These are phyloP conservation scores for Cherax quadricarinatus DNA, from an alignment of 1,140 invertebrate genomes.

Conservation along the genomic window DNA sequence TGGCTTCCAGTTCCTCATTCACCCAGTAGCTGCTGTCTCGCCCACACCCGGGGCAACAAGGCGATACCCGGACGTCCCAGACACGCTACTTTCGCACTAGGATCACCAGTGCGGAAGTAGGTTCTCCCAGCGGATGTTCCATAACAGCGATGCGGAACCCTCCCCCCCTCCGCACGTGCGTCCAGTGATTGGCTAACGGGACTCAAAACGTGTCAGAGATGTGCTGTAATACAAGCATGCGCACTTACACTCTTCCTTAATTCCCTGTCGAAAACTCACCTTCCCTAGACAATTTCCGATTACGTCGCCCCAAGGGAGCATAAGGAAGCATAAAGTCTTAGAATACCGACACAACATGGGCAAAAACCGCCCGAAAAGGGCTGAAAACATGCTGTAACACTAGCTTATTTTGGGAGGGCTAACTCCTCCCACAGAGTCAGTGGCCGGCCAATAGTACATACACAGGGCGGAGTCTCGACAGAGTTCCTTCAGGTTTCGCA, in stretches of 20 bases:
- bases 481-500: not conserved
- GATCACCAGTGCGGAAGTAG: too few relatives aligned
- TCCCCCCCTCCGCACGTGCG: conserved; percentile 20
- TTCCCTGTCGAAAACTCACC: too few relatives aligned
- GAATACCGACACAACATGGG: too few relatives aligned
- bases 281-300: too few relatives aligned
- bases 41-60: not conserved
- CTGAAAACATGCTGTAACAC: not conserved
- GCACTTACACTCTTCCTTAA: not conserved
- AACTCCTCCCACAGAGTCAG: conserved; percentile 2
- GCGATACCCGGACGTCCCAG: not conserved
- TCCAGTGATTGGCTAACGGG: conserved; percentile 47
- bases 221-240: not conserved
- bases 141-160: too few relatives aligned
- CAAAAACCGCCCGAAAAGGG: too few relatives aligned
- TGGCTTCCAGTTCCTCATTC: not conserved
- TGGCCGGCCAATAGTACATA: conserved; percentile 8
- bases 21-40: not conserved
- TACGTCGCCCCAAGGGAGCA: too few relatives aligned
- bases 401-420: not conserved
- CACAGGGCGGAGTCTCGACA: conserved; percentile 18
- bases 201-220: not conserved
- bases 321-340: too few relatives aligned
- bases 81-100: not conserved
- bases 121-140: too few relatives aligned